These are phyloP conservation scores for Hydractinia symbiolongicarpus DNA, from an alignment of 30 jellyfish, hydroid and myxozoan species.

Conservation along the genomic window DNA sequence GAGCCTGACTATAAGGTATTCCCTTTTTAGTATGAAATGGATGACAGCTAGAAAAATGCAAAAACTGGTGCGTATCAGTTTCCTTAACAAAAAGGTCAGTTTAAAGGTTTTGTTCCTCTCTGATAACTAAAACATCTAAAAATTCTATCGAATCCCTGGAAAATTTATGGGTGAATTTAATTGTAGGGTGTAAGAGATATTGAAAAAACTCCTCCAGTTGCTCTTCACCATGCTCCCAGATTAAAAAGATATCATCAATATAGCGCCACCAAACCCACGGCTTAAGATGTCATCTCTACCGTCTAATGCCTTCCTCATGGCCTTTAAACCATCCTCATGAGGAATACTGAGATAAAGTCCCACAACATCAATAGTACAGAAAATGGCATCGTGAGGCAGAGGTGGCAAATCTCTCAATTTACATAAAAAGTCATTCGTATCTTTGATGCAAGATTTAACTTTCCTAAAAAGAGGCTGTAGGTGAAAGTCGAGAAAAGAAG, in stretches of 20 bases:
- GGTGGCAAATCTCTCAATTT: not conserved
- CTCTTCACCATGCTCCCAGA: constrained; percentile 23
- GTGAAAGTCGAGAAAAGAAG: no score
- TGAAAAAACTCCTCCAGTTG: not conserved
- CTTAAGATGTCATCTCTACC: not conserved
- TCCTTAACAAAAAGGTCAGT: no score
- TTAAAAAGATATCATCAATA: constrained; percentile 13
- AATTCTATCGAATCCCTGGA: not conserved
- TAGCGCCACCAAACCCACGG: no score
- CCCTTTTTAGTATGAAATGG: no score
- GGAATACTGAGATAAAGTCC: constrained; percentile 29
- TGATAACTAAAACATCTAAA: not conserved
- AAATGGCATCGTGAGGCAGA: no score
- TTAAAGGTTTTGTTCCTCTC: no score
- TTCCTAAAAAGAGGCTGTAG: no score
- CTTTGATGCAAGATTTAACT: constrained; percentile 5
- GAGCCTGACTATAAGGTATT: no score
- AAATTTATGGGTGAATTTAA: not conserved
- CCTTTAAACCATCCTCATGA: constrained; percentile 22
- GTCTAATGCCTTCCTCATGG: not conserved
- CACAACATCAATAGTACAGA: constrained; percentile 30
- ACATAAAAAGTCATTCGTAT: not conserved
- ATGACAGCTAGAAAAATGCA: no score
- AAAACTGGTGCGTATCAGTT: no score
- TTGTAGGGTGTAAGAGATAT: no score